Evolutionary conservation across 2,113 vertebrate genomes (phyloP), one percentile per base, ranked within the genome.

Genomic region (Carassius carassius): DNA sequence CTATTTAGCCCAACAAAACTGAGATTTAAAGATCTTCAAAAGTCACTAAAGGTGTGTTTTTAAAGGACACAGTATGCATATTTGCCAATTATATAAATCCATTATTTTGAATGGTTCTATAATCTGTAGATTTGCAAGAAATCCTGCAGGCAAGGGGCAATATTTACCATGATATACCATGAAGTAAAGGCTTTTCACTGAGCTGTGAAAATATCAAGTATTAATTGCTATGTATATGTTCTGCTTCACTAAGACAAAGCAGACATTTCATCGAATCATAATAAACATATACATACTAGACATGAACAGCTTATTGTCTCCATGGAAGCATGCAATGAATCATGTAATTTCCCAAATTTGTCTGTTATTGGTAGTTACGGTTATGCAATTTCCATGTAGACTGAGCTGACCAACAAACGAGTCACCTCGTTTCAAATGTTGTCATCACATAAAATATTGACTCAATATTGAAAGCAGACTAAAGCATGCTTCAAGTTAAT

Each of bases 331-430:
- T 84, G 62, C 23, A 84, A 21, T 58, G 29, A 89, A 81, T 88
- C 83, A 81, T 78, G 87, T 81, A 92, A 92, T 93, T 94, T 90
- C 91, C 93, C 91, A 86, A 91, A 92, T 92, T 92, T 89, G 88
- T 86, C 83, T 54, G 35, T 60, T 35, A 82, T 91, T 88, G 90
- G 89, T 3, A 47, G 44, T 47, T 47, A 12, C 9, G 41, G 41
- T 44, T 44, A 44, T 44, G 41, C 41, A 3, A 44, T 44, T 44
- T 44, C 41, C 41, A 44, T 44, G 9, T 44, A 44, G 41, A 44
- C 41, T 44, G 41, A 44, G 41, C 41, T 11, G 10, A 10, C 41
- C 10, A 44, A 44, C 41, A 44, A 44, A 10, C 41, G 10, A 44
- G 9, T 44, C 41, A 44, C 41, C 10, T 44, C 10, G 41, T 44